phyloP scores from a whole-genome alignment of 2,888 invertebrate genomes.

The Pycnomerus fuliginosus region DNA sequence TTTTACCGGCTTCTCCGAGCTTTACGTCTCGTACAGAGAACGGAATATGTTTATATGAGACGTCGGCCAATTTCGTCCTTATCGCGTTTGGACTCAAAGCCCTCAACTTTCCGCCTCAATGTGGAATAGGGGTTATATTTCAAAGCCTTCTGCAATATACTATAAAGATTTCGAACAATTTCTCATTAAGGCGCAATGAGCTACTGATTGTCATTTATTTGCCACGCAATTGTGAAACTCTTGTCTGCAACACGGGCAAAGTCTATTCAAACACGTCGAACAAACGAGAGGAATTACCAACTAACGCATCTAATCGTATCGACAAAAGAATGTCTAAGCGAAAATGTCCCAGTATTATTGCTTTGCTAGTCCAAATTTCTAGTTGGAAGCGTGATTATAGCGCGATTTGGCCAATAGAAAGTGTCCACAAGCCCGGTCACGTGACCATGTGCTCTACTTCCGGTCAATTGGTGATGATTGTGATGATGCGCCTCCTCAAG shows the following conservation, averaged over 20 bases:
- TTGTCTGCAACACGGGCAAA: slow-evolving; percentile 43
- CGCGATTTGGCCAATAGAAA: slow-evolving; percentile 34
- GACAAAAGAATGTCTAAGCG: neutral
- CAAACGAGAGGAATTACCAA: slow-evolving; percentile 47
- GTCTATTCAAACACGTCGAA: slow-evolving; percentile 48
- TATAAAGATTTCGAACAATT: slow-evolving; percentile 53
- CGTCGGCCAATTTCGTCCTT: slow-evolving; percentile 32
- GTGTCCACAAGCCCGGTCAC: slow-evolving; percentile 30
- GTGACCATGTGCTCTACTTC: slow-evolving; percentile 19
- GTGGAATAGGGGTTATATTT: slow-evolving; percentile 33
- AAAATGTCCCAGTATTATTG: neutral
- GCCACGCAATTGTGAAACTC: slow-evolving; percentile 50
- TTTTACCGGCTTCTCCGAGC: slow-evolving; percentile 55
- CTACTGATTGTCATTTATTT: slow-evolving; percentile 53
- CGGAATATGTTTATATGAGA: slow-evolving; percentile 52
- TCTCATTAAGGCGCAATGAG: slow-evolving; percentile 53
- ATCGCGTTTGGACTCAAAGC: neutral
- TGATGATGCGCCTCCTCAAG: too few species aligned
- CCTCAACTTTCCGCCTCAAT: slow-evolving; percentile 8
- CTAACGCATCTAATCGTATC: neutral
- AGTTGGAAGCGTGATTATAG: slow-evolving; percentile 27
- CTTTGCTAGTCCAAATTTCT: neutral
- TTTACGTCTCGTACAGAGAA: slow-evolving; percentile 44
- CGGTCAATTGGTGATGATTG: slow-evolving; percentile 12
- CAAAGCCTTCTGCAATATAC: slow-evolving; percentile 33